These are phyloP conservation scores for Chrysolina oricalcia DNA, from an alignment of 2,888 invertebrate genomes.

Conservation along the genomic window DNA sequence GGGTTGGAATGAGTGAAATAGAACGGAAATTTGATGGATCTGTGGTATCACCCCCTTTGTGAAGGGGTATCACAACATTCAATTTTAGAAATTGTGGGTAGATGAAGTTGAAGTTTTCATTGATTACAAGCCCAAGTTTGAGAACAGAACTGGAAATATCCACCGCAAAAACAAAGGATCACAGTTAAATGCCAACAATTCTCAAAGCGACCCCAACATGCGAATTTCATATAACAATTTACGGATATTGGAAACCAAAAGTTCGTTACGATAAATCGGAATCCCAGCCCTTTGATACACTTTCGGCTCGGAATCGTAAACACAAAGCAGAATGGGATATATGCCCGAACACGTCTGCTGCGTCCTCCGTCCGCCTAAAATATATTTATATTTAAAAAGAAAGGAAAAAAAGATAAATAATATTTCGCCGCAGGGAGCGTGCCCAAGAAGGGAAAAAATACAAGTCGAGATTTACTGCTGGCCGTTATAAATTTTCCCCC, in stretches of 20 bases:
- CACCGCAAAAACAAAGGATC: background rate
- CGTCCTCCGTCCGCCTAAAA: conserved; percentile 37
- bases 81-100: no score
- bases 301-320: conserved; percentile 63
- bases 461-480: conserved; percentile 30
- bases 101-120: background rate
- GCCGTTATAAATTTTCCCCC: conserved; percentile 28
- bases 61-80: no score
- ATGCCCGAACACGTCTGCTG: conserved; percentile 61
- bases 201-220: conserved; percentile 67
- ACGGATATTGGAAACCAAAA: conserved; percentile 70
- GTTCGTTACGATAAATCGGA: conserved; percentile 66
- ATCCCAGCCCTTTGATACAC: conserved; percentile 63
- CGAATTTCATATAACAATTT: conserved; percentile 69
- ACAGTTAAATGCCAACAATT: conserved; percentile 66
- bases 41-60: no score
- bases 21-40: no score
- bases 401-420: conserved; percentile 34
- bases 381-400: conserved; percentile 43
- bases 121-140: background rate
- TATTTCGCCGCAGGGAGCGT: conserved; percentile 27
- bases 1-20: no score
- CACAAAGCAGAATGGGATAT: conserved; percentile 57
- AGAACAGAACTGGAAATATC: background rate
- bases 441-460: conserved; percentile 22